Percentiles rank a stretch among this genome's conserved stretches.
Conservation (phyloP, 2,797 vertebrate genomes). For the Microcaecilia unicolor region DNA sequence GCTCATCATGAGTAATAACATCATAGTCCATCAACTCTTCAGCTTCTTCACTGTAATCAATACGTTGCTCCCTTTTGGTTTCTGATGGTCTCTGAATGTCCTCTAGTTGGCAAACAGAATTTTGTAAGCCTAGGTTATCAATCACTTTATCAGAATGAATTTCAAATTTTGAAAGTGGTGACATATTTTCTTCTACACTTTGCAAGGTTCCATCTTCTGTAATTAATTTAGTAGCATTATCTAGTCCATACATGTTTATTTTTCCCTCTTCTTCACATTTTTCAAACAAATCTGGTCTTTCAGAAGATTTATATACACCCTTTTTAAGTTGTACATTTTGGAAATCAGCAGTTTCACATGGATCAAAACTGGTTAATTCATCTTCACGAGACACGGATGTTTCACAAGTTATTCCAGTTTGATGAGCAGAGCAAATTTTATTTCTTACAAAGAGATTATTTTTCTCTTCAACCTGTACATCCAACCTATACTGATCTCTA, state of each 20-base stretch:
- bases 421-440: too few relatives aligned
- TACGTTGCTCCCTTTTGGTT: slow-evolving; percentile 10
- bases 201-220: neutral
- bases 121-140: slow-evolving; percentile 43
- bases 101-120: slow-evolving; percentile 3
- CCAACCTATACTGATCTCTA: slow-evolving; percentile 7
- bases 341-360: neutral
- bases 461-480: slow-evolving; percentile 10
- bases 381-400: too few relatives aligned
- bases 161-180: neutral
- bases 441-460: too few relatives aligned
- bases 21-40: slow-evolving; percentile 67
- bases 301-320: too few relatives aligned
- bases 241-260: too few relatives aligned
- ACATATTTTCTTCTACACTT: neutral
- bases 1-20: slow-evolving; percentile 60
- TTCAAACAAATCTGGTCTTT: too few relatives aligned
- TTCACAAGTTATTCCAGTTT: slow-evolving; percentile 34
- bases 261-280: too few relatives aligned
- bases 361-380: too few relatives aligned
- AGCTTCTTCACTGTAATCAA: slow-evolving; percentile 38
- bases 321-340: too few relatives aligned
- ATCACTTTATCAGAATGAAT: neutral
- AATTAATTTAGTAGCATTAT: too few relatives aligned
- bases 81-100: slow-evolving; percentile 11